Percentiles rank a stretch among this genome's conserved stretches.
These are phyloP conservation scores for Dynastes hyllus DNA, from an alignment of 2,888 invertebrate species.

Conservation along the genomic window DNA sequence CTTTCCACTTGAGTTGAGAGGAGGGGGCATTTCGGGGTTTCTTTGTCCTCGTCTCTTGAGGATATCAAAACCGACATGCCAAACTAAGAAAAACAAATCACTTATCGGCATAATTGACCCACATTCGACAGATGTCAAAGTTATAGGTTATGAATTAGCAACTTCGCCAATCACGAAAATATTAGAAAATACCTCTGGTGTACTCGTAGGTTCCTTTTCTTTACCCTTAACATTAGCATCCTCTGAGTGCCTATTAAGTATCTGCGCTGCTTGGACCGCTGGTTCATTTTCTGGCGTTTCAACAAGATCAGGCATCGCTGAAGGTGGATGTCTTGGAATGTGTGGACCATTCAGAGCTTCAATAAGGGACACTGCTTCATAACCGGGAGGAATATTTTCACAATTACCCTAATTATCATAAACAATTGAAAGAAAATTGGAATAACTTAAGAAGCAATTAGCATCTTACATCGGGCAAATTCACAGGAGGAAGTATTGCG, in stretches of 20 bases:
- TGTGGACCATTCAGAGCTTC: constrained; percentile 97
- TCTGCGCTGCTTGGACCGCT: constrained; percentile 79
- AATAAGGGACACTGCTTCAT: constrained; percentile 94
- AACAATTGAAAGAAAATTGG: not conserved
- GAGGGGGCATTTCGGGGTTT: constrained; percentile 68
- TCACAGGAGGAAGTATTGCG: constrained; percentile 73
- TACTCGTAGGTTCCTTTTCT: constrained; percentile 68
- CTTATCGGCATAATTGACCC: too few relatives aligned
- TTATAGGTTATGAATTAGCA: not conserved
- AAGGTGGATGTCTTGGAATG: constrained; percentile 70
- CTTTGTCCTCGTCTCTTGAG: constrained; percentile 75
- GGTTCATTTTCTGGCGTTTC: constrained; percentile 80
- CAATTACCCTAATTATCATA: constrained; percentile 65
- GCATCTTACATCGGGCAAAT: constrained; percentile 78
- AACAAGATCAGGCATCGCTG: constrained; percentile 71
- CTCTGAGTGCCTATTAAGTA: constrained; percentile 74
- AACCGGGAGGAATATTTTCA: constrained; percentile 91
- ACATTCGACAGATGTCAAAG: too few relatives aligned
- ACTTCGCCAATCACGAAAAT: not conserved
- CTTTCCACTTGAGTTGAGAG: constrained; percentile 63
- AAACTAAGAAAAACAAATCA: constrained; percentile 69
- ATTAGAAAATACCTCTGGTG: constrained; percentile 71
- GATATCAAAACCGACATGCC: constrained; percentile 83
- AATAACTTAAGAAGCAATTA: not conserved
- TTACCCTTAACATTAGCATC: constrained; percentile 71